Evolutionary conservation across 2,797 vertebrate species (phyloP), one percentile per base, ranked within the genome.

Genomic region (Tamandua tetradactyla): DNA sequence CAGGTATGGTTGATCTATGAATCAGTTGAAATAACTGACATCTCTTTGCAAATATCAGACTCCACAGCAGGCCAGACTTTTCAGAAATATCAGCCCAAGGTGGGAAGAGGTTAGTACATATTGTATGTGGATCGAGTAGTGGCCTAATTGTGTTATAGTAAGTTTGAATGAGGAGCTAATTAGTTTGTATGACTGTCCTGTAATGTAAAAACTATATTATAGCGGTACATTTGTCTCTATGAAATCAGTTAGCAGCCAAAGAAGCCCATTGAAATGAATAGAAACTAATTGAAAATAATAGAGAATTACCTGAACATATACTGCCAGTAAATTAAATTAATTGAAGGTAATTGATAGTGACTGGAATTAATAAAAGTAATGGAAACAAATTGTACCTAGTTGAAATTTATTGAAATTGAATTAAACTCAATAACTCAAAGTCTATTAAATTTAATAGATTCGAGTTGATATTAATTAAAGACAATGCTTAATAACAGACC

Each of bases 341-440:
- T 98, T 98, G 97, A 98, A 98, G 87, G 97, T 98, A 98, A 98
- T 98, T 98, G 97, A 98, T 98, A 98, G 97, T 98, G 98, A 98
- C 96, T 96, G 78, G 97, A 98, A 98, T 98, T 98, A 98, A 98
- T 98, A 98, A 98, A 97, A 97, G 96, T 98, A 98, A 98, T 96
- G 86, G 96, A 98, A 98, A 97, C 95, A 98, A 98, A 98, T 97
- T 97, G 25, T 47, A 92, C 94, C 97, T 98, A 98, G 98, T 98
- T 98, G 97, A 98, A 98, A 98, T 98, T 96, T 98, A 98, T 98
- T 98, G 97, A 97, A 98, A 98, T 97, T 95, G 95, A 98, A 98
- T 98, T 98, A 97, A 98, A 97, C 93, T 97, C 96, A 98, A 97
- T 98, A 98, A 98, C 94, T 98, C 97, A 98, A 97, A 98, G 42